These are phyloP conservation scores for Entomobrya proxima DNA, from an alignment of 2,888 invertebrate species.

Conservation along the genomic window DNA sequence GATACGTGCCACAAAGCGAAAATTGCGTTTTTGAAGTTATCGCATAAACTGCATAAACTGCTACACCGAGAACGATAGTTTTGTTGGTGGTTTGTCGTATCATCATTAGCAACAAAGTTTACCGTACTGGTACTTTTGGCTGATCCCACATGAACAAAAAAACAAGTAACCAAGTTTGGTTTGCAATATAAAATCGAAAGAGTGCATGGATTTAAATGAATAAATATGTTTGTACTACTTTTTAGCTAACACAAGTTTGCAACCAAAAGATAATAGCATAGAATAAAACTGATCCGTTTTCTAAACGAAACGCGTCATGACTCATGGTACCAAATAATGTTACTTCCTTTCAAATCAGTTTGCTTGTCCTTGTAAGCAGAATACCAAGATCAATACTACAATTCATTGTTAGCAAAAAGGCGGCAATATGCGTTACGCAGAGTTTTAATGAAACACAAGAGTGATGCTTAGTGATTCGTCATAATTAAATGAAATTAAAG, in stretches of 20 bases:
- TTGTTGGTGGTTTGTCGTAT: neutral
- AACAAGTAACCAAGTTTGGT: constrained; percentile 24
- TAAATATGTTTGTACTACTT: neutral
- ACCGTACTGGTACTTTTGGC: neutral
- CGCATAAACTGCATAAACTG: neutral
- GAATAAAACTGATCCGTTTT: constrained; percentile 55
- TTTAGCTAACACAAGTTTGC: neutral
- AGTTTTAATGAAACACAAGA: too few relatives aligned
- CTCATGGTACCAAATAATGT: neutral
- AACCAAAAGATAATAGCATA: too few relatives aligned
- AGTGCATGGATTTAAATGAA: neutral
- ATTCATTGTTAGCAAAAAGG: too few relatives aligned
- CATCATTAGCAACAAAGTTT: neutral
- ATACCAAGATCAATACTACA: neutral
- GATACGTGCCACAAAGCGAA: constrained; percentile 27
- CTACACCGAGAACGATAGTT: neutral
- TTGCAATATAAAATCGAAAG: constrained; percentile 5
- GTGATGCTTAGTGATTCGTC: too few relatives aligned
- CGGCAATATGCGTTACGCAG: too few relatives aligned
- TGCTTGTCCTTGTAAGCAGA: neutral
- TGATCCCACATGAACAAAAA: neutral
- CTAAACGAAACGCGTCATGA: neutral
- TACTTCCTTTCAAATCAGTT: neutral
- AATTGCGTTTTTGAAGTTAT: neutral
- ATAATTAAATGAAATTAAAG: too few relatives aligned